Evolutionary conservation across 2,888 invertebrate species (phyloP).

Genomic region (Carpatolechia fugitivella): DNA sequence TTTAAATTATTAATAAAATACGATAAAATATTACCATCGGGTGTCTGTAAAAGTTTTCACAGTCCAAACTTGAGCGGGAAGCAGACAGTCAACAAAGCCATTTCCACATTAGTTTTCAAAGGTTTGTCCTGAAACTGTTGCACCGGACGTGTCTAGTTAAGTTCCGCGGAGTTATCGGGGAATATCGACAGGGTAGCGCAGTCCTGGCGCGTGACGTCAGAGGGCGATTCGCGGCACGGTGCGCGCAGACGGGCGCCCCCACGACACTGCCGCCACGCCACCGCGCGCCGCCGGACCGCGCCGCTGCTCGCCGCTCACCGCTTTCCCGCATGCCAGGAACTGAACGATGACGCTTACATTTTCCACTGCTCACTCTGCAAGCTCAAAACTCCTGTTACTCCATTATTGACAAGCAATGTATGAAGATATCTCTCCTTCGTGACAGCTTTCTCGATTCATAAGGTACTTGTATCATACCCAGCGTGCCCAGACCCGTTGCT

Average conservation of each 20-base stretch:
- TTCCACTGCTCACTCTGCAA: neutral
- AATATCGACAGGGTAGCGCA: neutral
- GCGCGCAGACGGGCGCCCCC: constrained; percentile 48
- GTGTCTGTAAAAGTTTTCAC: constrained; percentile 41
- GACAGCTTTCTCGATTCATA: neutral
- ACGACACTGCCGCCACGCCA: constrained; percentile 47
- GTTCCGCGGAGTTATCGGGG: constrained; percentile 40
- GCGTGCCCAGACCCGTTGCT: constrained; percentile 40
- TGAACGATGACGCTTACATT: too few species aligned
- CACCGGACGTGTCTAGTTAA: constrained; percentile 36
- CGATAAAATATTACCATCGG: constrained; percentile 33
- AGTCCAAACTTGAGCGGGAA: constrained; percentile 35
- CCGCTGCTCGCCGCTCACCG: constrained; percentile 16
- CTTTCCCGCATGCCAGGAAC: too few species aligned
- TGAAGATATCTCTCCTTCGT: constrained; percentile 22
- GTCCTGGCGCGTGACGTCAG: constrained; percentile 33
- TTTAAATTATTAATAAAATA: constrained; percentile 9
- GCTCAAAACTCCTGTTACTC: neutral
- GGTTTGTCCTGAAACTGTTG: constrained; percentile 36
- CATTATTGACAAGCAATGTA: constrained; percentile 1
- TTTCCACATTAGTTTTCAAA: constrained; percentile 36
- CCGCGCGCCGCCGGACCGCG: constrained; percentile 5
- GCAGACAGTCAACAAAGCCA: constrained; percentile 46
- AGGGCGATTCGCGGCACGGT: neutral
- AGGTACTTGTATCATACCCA: constrained; percentile 6